phyloP scores from a whole-genome alignment of 1,140 invertebrate genomes.

The Aethina tumida region DNA sequence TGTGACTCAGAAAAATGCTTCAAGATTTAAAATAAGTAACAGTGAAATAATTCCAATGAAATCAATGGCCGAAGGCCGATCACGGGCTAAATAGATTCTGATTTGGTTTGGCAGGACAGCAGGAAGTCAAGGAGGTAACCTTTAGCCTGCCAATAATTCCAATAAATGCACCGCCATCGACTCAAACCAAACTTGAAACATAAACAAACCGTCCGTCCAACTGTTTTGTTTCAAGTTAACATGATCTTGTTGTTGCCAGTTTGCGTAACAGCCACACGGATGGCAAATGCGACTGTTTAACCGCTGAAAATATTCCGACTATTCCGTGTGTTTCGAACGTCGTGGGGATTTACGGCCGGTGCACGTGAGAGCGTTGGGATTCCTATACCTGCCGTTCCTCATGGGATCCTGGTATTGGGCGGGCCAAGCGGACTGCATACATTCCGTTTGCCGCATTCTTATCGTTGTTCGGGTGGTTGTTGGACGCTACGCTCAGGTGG shows the following conservation, averaged over 20 bases:
- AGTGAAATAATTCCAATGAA: not conserved
- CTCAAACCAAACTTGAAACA: slow-evolving; percentile 1
- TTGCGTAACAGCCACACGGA: not conserved
- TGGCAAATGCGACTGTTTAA: too few species aligned
- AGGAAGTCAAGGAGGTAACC: slow-evolving; percentile 16
- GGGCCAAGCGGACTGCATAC: slow-evolving; percentile 13
- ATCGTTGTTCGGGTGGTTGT: too few species aligned
- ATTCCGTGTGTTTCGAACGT: slow-evolving; percentile 2
- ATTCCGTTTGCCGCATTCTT: slow-evolving; percentile 16
- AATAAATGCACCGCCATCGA: slow-evolving; percentile 8
- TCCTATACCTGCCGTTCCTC: slow-evolving; percentile 7
- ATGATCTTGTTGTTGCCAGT: slow-evolving; percentile 6
- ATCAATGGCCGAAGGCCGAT: slow-evolving; percentile 14
- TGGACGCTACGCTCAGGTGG: too few species aligned
- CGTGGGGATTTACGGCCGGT: slow-evolving; percentile 1
- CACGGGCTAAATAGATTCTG: slow-evolving; percentile 16
- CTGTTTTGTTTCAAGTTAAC: slow-evolving; percentile 5
- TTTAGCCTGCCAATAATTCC: slow-evolving; percentile 17
- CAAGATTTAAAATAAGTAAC: not conserved
- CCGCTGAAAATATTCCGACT: not conserved
- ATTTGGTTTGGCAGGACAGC: slow-evolving; percentile 15
- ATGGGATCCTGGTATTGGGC: slow-evolving; percentile 17
- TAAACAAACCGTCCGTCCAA: slow-evolving; percentile 1
- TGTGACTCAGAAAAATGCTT: not conserved
- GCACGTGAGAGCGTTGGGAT: slow-evolving; percentile 6